Evolutionary conservation across 2,888 invertebrate genomes (phyloP).

Genomic region (Papilio protenor): DNA sequence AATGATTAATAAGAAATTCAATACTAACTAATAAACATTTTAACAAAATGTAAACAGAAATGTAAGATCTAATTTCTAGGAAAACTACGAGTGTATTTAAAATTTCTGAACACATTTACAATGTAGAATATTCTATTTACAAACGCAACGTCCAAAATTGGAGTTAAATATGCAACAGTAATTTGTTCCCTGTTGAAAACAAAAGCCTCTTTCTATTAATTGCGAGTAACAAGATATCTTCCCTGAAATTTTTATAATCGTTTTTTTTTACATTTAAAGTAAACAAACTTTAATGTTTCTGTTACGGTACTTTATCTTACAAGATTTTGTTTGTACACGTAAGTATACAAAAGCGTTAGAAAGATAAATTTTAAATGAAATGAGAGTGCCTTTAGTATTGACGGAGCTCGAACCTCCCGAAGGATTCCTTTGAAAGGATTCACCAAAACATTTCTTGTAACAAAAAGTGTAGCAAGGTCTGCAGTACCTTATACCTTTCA

Average conservation of each 20-base stretch:
- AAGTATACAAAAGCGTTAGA: background rate
- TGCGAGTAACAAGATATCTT: background rate
- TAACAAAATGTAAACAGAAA: background rate
- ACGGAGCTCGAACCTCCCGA: background rate
- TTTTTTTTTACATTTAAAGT: background rate
- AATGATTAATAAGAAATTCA: too few species aligned
- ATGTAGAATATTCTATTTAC: background rate
- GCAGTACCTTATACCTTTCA: background rate
- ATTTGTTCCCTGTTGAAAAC: background rate
- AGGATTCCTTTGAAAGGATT: background rate
- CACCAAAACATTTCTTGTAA: background rate
- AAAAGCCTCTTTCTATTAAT: background rate
- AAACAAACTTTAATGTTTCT: background rate
- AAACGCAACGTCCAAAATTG: background rate
- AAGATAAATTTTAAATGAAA: constrained; percentile 18
- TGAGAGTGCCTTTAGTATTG: constrained; percentile 2
- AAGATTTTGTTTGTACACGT: background rate
- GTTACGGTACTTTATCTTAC: background rate
- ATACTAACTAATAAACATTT: too few species aligned
- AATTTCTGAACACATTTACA: background rate
- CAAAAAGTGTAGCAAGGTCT: background rate
- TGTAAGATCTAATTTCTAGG: background rate
- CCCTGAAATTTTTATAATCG: background rate
- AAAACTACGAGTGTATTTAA: background rate
- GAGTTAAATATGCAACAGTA: constrained; percentile 5